A percentile compares a stretch with the other conserved stretches of the same genome.
Conservation (phyloP, 2,888 invertebrate genomes). For the Diaphora mendica region DNA sequence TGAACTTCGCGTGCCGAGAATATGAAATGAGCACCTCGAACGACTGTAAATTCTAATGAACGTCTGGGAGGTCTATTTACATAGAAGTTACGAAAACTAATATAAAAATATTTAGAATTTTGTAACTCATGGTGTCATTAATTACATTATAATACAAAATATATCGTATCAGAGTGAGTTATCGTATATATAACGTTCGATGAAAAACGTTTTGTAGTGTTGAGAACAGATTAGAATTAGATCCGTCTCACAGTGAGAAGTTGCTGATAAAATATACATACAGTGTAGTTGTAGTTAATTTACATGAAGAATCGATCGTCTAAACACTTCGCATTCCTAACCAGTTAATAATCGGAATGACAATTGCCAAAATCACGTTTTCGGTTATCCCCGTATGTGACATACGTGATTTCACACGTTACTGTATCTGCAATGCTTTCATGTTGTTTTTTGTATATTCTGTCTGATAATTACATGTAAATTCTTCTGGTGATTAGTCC, state of each 20-base stretch:
- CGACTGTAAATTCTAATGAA: slow-evolving; percentile 53
- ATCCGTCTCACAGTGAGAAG: slow-evolving; percentile 5
- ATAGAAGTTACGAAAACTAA: slow-evolving; percentile 46
- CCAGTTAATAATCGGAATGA: slow-evolving; percentile 19
- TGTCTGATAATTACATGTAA: not conserved
- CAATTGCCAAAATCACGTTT: slow-evolving; percentile 22
- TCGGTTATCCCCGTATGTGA: slow-evolving; percentile 7
- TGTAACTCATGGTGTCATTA: slow-evolving; percentile 17
- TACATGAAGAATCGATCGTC: slow-evolving; percentile 21
- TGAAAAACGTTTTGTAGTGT: slow-evolving; percentile 3
- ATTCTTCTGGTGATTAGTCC: too few relatives aligned
- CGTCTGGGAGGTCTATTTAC: slow-evolving; percentile 53
- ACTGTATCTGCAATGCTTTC: not conserved
- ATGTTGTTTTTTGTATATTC: not conserved
- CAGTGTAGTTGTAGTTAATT: slow-evolving; percentile 17
- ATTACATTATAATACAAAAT: slow-evolving; percentile 7
- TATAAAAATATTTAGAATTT: slow-evolving; percentile 43
- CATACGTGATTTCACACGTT: not conserved
- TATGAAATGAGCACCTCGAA: slow-evolving; percentile 48
- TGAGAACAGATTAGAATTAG: not conserved
- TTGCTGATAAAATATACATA: slow-evolving; percentile 22
- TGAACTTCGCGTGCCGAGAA: slow-evolving; percentile 52
- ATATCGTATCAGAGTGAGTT: not conserved
- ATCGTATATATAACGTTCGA: not conserved
- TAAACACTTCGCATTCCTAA: slow-evolving; percentile 18